Conservation (phyloP, 2,113 vertebrate species). For the Sinocyclocheilus grahami region DNA sequence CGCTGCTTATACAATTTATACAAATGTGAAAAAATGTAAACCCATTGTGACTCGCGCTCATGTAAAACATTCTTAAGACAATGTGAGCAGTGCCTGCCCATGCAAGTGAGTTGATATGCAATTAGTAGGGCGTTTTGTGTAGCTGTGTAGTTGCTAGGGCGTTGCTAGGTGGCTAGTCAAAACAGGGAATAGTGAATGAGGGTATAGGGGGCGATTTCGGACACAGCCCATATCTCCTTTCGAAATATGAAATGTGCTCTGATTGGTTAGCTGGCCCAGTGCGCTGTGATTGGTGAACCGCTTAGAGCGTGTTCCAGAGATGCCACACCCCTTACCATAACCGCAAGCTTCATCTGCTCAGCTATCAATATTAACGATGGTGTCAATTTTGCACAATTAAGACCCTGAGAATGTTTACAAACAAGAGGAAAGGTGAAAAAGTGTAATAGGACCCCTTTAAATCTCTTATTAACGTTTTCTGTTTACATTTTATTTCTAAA, state of each 20-base stretch:
- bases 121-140: background rate
- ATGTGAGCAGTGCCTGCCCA: background rate
- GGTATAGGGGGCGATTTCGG: too few species aligned
- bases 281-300: too few species aligned
- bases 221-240: too few species aligned
- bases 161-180: background rate
- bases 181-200: background rate
- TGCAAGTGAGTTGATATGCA: background rate
- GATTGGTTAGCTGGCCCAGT: too few species aligned
- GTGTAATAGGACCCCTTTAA: background rate
- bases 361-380: too few species aligned
- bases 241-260: too few species aligned
- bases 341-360: background rate
- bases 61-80: background rate
- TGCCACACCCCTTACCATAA: too few species aligned
- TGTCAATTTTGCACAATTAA: too few species aligned
- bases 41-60: background rate
- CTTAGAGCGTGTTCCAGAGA: too few species aligned
- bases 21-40: background rate
- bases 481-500: background rate
- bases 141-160: background rate
- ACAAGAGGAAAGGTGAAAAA: background rate
- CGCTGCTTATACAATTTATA: slow-evolving; percentile 2
- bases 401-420: too few species aligned
- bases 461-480: background rate